Conservation (phyloP, 2,113 vertebrate species). For the Bubo scandiacus region DNA sequence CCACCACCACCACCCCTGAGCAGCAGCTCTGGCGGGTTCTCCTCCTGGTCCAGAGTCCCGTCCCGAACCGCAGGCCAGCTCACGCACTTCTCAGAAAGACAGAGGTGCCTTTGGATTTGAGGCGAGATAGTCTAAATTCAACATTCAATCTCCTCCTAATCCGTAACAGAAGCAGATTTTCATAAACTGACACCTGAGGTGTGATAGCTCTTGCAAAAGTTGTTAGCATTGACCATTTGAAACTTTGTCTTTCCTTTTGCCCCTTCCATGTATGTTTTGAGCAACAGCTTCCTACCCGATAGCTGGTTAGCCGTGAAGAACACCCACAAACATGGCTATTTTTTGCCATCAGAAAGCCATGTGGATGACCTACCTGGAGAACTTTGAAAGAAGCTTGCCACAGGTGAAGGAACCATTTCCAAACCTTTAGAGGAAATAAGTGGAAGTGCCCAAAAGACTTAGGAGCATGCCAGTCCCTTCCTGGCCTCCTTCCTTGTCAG, state of each 20-base stretch:
- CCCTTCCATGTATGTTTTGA: not conserved
- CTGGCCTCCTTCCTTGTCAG: not conserved
- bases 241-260: not conserved
- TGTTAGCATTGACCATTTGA: not conserved
- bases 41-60: not conserved
- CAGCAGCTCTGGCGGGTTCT: not conserved
- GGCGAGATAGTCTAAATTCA: not conserved
- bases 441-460: not conserved
- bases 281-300: not conserved
- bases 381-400: not conserved
- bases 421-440: not conserved
- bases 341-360: not conserved
- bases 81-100: not conserved
- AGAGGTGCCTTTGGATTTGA: not conserved
- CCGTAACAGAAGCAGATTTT: not conserved
- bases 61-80: accelerated
- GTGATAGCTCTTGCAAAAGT: not conserved
- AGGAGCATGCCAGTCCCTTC: not conserved
- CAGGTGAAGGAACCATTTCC: not conserved
- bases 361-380: not conserved
- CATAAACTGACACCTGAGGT: not conserved
- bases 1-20: not conserved
- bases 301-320: not conserved
- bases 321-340: not conserved
- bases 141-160: not conserved